Base-by-base conservation (phyloP, 2,113 vertebrate species). In the Ahaetulla prasina region DNA sequence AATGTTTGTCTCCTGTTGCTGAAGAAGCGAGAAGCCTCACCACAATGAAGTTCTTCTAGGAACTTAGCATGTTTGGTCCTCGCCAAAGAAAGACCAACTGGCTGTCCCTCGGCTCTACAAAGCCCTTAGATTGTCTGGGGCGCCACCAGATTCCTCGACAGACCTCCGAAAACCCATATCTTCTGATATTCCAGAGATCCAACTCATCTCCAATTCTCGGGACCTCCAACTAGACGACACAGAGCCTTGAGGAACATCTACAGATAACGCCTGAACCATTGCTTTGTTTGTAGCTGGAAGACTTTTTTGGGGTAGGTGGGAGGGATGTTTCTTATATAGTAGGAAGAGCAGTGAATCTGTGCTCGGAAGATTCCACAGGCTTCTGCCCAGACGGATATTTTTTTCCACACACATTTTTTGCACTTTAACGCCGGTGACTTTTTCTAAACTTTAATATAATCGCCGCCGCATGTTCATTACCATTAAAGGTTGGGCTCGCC, bases 51-150 rank as follows among this genome's bases (percentile, higher is more conserved):
- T 27, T 52, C 68, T 80, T 53, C 47, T 16, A 91, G 54, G 87
- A 86, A 52, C 47, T 60, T 60, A 2, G 88, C 8, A 92, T 92
- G 92, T 20, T 53, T 84, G 90, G 90, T 91, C 53, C 90, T 91
- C 57, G 45, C 68, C 74, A 45, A 20, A 25, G 68, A 92, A 85
- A 63, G 1, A n/a, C 53, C 23, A 27, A 8, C 6, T 25, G 18
- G 53, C 30, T 60, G 8, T 92, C 11, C 1, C 3, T 89, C 18
- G 27, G 50, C 16, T 68, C 63, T 3, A 35, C 63, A 35, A 52
- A 52, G 74, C 16, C 12, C 74, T 49, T 90, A 23, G 50, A 90
- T 57, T 25, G 11, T 35, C 54, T 14, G 47, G 45, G 39, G 74
- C n/a, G 43, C 45, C 50, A 47, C 14, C 52, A 2, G 57, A 22